phyloP scores from a whole-genome alignment of 2,113 vertebrate genomes.

The Otus sunia region DNA sequence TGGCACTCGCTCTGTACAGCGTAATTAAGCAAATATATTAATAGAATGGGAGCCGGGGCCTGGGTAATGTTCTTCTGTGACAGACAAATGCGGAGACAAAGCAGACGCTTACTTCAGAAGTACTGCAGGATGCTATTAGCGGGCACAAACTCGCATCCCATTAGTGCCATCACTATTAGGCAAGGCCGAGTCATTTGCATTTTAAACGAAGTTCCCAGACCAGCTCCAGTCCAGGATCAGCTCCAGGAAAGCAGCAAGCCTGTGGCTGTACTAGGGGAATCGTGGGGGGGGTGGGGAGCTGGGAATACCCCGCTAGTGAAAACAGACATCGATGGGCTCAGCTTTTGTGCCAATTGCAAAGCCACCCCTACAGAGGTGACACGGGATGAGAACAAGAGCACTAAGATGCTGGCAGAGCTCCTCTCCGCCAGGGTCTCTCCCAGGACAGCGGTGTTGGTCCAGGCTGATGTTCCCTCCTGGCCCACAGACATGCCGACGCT shows the following conservation, averaged over 20 bases:
- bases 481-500: neutral
- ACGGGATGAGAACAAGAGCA: neutral
- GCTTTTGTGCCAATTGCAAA: neutral
- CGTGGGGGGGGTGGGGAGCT: neutral
- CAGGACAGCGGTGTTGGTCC: neutral
- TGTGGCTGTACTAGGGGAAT: neutral
- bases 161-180: constrained; percentile 24
- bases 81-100: constrained; percentile 55
- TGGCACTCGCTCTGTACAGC: neutral
- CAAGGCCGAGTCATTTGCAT: neutral
- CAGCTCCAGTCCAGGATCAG: neutral
- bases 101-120: constrained; percentile 37
- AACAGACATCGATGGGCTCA: neutral
- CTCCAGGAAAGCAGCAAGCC: neutral
- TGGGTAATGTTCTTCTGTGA: constrained; percentile 29
- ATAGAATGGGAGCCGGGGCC: constrained; percentile 32
- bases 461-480: neutral
- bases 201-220: neutral
- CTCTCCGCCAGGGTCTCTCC: neutral
- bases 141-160: neutral
- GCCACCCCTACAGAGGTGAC: neutral
- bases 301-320: neutral
- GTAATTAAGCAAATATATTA: constrained; percentile 59
- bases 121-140: neutral
- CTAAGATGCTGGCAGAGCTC: neutral